Conservation (phyloP, 2,797 vertebrate species). For the Prionace glauca region DNA sequence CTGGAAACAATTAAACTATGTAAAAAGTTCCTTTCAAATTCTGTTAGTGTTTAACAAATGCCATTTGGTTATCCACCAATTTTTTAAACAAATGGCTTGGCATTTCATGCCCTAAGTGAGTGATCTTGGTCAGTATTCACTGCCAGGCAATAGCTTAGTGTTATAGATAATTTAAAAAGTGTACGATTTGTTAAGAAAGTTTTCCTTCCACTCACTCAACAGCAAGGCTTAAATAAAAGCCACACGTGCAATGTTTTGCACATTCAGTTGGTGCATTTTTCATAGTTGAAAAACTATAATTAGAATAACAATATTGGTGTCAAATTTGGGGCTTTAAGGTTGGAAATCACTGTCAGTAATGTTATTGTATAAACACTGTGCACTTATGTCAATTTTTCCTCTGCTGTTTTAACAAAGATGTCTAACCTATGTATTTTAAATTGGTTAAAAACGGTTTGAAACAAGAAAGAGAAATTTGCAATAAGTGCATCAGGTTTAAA, state of each 20-base stretch:
- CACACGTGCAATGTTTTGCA: constrained; percentile 49
- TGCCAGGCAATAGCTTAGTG: constrained; percentile 52
- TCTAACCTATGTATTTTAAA: background rate
- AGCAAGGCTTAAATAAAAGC: constrained; percentile 49
- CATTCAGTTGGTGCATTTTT: background rate
- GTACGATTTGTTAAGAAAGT: constrained; percentile 54
- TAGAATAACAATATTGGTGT: background rate
- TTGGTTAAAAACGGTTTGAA: background rate
- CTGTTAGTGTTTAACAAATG: constrained; percentile 54
- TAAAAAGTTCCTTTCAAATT: constrained; percentile 53
- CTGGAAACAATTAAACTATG: constrained; percentile 66
- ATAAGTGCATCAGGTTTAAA: background rate
- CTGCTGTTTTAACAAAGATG: background rate
- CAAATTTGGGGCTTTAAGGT: background rate
- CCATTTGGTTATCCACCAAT: constrained; percentile 50
- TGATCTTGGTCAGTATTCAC: constrained; percentile 45
- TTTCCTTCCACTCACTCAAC: constrained; percentile 56
- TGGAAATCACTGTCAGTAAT: background rate
- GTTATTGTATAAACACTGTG: background rate
- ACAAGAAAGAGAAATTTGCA: background rate
- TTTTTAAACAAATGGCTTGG: constrained; percentile 44
- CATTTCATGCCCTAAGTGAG: constrained; percentile 46
- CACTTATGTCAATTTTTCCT: background rate
- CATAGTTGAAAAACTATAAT: background rate
- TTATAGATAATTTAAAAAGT: constrained; percentile 59